phyloP scores from a whole-genome alignment of 2,888 invertebrate species.

The Mythimna ferrago region DNA sequence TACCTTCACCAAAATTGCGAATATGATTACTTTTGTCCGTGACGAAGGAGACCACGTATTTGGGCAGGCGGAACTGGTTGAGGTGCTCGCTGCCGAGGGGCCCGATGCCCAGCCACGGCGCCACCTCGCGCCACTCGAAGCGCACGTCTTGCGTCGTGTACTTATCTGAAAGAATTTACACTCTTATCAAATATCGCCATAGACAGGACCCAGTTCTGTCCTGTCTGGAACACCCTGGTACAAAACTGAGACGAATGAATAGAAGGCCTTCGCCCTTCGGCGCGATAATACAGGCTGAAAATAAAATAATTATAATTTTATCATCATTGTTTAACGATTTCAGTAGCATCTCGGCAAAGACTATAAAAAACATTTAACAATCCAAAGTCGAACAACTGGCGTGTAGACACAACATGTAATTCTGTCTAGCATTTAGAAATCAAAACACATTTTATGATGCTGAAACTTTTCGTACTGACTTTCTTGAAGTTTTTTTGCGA shows the following conservation, averaged over 20 bases:
- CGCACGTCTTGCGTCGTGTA: conserved; percentile 91
- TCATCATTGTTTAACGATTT: conserved; percentile 42
- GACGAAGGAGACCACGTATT: conserved; percentile 92
- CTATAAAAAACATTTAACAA: conserved; percentile 49
- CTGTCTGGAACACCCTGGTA: not conserved
- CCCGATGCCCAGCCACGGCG: conserved; percentile 87
- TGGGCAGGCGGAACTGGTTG: conserved; percentile 91
- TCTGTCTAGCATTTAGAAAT: conserved; percentile 52
- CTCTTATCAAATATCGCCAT: conserved; percentile 22
- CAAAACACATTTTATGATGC: conserved; percentile 51
- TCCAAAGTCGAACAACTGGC: conserved; percentile 60
- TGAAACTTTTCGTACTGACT: conserved; percentile 41
- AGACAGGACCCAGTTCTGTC: not conserved
- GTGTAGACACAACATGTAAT: conserved; percentile 69
- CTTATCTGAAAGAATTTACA: conserved; percentile 80
- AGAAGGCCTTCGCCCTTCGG: not conserved
- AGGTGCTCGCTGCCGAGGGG: conserved; percentile 87
- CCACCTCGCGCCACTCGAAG: conserved; percentile 92
- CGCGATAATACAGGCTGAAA: not conserved
- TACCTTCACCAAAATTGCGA: conserved; percentile 92
- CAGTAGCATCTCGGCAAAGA: conserved; percentile 30
- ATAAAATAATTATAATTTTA: conserved; percentile 2
- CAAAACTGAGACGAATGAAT: not conserved
- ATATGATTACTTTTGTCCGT: conserved; percentile 91
- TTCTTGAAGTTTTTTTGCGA: conserved; percentile 35